Conservation (phyloP, 2,888 invertebrate genomes). For the Troides aeacus region DNA sequence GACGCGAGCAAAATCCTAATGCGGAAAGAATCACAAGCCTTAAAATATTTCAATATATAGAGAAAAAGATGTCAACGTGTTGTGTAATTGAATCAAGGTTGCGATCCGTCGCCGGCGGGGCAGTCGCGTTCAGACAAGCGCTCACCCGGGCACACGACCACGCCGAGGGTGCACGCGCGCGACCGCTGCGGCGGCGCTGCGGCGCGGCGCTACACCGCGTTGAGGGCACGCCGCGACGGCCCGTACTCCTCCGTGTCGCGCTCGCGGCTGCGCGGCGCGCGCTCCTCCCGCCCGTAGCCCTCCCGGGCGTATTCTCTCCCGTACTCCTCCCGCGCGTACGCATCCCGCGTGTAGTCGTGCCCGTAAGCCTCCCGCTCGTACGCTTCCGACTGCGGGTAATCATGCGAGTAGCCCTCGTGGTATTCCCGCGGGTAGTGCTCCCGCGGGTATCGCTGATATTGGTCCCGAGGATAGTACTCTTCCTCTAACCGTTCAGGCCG, state of each 20-base stretch:
- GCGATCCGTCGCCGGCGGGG: constrained; percentile 16
- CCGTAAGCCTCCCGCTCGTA: constrained; percentile 57
- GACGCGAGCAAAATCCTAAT: constrained; percentile 1
- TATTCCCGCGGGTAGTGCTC: constrained; percentile 42
- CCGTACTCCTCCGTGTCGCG: constrained; percentile 79
- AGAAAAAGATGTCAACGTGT: constrained; percentile 27
- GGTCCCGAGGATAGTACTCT: constrained; percentile 70
- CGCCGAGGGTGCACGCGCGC: too few species aligned
- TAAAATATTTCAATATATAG: constrained; percentile 17
- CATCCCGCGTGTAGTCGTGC: constrained; percentile 44
- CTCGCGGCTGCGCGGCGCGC: constrained; percentile 63
- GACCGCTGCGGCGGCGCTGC: too few species aligned
- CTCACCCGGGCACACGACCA: neutral
- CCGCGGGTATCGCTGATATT: constrained; percentile 48
- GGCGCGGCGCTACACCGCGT: constrained; percentile 83
- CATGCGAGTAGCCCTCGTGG: constrained; percentile 46
- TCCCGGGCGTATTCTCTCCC: constrained; percentile 68
- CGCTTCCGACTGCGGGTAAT: constrained; percentile 42
- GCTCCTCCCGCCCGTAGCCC: constrained; percentile 73
- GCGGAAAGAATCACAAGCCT: constrained; percentile 16
- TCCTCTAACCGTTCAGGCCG: constrained; percentile 79
- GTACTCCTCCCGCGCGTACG: constrained; percentile 63
- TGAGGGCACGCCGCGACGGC: constrained; percentile 84
- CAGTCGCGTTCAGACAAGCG: constrained; percentile 28
- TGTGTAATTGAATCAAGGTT: constrained; percentile 16